Conservation (phyloP, 2,113 vertebrate genomes). For the Mormyrus lacerda region DNA sequence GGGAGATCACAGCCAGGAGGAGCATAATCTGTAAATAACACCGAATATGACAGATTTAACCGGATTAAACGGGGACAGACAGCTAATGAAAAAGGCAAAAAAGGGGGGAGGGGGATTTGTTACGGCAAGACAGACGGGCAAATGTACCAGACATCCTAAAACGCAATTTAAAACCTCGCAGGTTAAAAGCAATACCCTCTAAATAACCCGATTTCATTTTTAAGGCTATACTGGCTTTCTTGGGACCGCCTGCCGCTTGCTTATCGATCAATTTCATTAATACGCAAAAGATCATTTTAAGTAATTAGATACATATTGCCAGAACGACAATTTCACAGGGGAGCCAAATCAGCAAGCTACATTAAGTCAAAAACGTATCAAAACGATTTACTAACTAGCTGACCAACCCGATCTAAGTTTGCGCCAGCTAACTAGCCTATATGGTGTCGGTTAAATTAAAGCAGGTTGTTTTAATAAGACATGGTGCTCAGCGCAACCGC, state of each 20-base stretch:
- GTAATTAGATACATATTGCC: background rate
- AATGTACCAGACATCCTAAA: background rate
- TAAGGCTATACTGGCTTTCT: background rate
- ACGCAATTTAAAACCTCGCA: background rate
- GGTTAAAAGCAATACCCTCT: background rate
- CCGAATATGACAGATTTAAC: constrained; percentile 40
- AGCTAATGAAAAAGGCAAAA: constrained; percentile 52
- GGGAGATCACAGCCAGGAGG: constrained; percentile 41
- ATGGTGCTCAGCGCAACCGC: background rate
- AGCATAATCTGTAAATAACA: constrained; percentile 49
- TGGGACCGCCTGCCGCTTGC: background rate
- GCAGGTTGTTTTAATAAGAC: constrained; percentile 46
- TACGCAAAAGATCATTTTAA: background rate
- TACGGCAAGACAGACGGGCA: background rate
- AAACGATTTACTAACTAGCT: background rate
- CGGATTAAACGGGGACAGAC: constrained; percentile 43
- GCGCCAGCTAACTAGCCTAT: background rate
- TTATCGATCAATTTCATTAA: background rate
- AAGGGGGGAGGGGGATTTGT: constrained; percentile 11
- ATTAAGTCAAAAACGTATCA: background rate
- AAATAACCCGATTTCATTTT: background rate
- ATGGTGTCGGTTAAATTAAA: background rate
- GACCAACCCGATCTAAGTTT: background rate
- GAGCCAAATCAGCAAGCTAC: background rate
- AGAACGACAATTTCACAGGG: background rate